Evolutionary conservation across 2,888 invertebrate species (phyloP), one percentile per base, ranked within the genome.

Genomic region (Griposia aprilina): DNA sequence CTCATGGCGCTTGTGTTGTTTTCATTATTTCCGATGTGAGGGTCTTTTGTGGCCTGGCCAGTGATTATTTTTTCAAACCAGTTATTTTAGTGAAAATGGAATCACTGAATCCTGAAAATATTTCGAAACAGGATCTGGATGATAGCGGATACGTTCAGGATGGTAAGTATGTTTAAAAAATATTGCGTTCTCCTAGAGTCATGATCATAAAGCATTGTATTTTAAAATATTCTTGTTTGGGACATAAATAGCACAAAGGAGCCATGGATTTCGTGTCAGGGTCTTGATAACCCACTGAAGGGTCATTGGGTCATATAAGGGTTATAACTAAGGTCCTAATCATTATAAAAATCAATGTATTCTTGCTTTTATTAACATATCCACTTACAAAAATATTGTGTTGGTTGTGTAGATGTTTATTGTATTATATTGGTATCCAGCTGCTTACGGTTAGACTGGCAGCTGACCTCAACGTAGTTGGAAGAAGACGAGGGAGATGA

Each of bases 31-130:
- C 78, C 79, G 65, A 88, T 88, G 85, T 82, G 50, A 83, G 57
- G 63, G 75, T 78, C 80, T 79, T 76, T 83, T 13, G 72, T 78
- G 77, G 70, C 63, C 57, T 78, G 77, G 70, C 63, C 57, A 48
- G 60, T 65, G 74, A 75, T 77, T 82, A 82, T 77, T 78, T 74
- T 74, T 55, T 41, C 23, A n/a, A 70, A 70, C 69, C 50, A 52
- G 62, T 76, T 81, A 71, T 77, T 81, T 75, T 36, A 23, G 23
- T 57, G 73, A 92, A 91, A 91, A 96, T 96, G 96, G 94, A 90
- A 57, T 90, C 93, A 45, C 74, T 91, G 73, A 88, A 90, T 76
- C 88, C 89, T 52, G 94, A 92, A 75, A 88, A 84, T 71, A 91
- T 89, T 10, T 52, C 79, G 3, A 92, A 91, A 73, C 89, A 83